phyloP scores from a whole-genome alignment of 2,888 invertebrate species.

The Pachydiplax longipennis region DNA sequence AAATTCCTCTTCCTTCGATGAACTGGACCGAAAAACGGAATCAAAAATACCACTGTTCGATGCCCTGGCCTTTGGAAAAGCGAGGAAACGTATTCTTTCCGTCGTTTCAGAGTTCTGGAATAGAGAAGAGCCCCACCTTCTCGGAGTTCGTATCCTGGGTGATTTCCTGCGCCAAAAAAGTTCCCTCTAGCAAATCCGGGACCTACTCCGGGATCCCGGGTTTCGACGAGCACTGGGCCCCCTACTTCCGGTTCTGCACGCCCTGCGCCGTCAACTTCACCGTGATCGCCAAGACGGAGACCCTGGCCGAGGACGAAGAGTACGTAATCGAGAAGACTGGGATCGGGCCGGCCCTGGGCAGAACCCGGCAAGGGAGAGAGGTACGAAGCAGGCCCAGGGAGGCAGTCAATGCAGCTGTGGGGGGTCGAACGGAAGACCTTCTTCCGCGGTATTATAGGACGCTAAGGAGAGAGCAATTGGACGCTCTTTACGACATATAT shows the following conservation, averaged over 20 bases:
- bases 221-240: slow-evolving; percentile 72
- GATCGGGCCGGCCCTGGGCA: slow-evolving; percentile 56
- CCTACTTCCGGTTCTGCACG: slow-evolving; percentile 70
- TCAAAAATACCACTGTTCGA: too few relatives aligned
- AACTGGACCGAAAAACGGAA: too few relatives aligned
- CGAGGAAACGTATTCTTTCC: not conserved
- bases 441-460: slow-evolving; percentile 64
- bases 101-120: not conserved
- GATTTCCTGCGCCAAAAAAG: slow-evolving; percentile 49
- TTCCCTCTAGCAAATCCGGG: not conserved
- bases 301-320: slow-evolving; percentile 67
- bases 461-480: slow-evolving; percentile 55
- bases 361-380: not conserved
- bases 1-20: too few relatives aligned
- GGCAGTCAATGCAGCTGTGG: slow-evolving; percentile 61
- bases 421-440: slow-evolving; percentile 64
- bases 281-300: slow-evolving; percentile 71
- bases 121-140: slow-evolving; percentile 61
- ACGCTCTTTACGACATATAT: slow-evolving; percentile 69
- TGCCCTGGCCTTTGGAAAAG: too few relatives aligned
- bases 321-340: slow-evolving; percentile 69
- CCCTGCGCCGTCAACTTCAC: slow-evolving; percentile 70
- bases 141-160: slow-evolving; percentile 53
- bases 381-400: not conserved
- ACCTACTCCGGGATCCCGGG: slow-evolving; percentile 17